Base-by-base conservation (phyloP, 2,888 invertebrate species). In the Sinhomidia bicolor region DNA sequence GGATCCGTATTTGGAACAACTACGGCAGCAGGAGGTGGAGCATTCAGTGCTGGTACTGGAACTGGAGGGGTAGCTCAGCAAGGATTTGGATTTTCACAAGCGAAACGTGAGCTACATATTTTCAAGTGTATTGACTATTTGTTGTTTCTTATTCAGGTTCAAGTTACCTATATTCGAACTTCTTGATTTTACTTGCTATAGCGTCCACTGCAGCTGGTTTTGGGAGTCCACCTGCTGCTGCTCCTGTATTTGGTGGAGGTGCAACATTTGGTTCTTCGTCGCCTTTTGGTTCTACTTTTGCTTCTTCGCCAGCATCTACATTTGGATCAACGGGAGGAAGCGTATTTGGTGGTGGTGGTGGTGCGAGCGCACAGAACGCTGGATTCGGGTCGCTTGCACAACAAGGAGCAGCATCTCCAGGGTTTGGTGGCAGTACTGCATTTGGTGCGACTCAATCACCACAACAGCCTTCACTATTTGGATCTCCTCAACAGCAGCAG, bases 361-460 rank as follows among this genome's bases (percentile, higher is more conserved):
- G 95, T 0, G 85, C 80, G 1, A n/a, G n/a, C n/a, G n/a, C n/a
- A n/a, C 93, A 95, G 80, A 95, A 95, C 0, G 96, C 96, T 93
- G 96, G 96, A 62, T 96, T 96, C 93, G 96, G 96, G 71, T 95
- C 95, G 93, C 93, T 96, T 32, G 96, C 95, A 0, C 95, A 96
- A 91, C 92, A 92, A 79, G 93, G 93, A 23, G 92, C 93, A 1
- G 93, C 93, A 41, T 93, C 93, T 14, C 85, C 84, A n/a, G 83
- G 71, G 41, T 83, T 82, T 54, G 78, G 79, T 44, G 76, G 85
- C 12, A 26, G 29, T 36, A 36, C 54, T 60, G 62, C 44, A 17
- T 85, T 89, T 65, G 85, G 80, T 6, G 17, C 62, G 1, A 17
- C 12, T 78, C 82, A 76, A 17, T 26, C 36, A 0, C 83, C 36